Base-by-base conservation (phyloP, 2,888 invertebrate genomes). In the Trichacis sp. region DNA sequence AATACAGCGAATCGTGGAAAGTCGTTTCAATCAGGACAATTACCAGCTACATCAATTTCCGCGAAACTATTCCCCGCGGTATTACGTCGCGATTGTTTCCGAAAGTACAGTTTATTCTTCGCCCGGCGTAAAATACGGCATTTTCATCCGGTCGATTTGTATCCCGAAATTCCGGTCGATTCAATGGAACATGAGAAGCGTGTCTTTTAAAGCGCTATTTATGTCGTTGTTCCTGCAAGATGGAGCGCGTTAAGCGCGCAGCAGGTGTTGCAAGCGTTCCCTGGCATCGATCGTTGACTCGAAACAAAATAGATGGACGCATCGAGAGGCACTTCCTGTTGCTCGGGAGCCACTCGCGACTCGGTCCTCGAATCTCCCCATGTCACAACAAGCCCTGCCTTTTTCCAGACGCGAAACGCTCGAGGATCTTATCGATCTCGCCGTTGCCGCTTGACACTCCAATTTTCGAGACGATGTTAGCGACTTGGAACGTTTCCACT, bases 271-370 rank as follows among this genome's bases (percentile, higher is more conserved):
- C 29, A 9, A 12, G 4, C 11, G 45, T 12, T 45, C 20, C 9
- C 45, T 15, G 2, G 49, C 38, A 19, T 49, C 38, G 36, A 17
- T 18, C 36, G 36, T 36, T 18, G 29, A 29, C n/a, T 47, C 47
- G 47, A 12, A 12, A 29, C 47, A 29, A 47, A 47, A 47, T 29
- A 15, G 29, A 47, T 29, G 49, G 19, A 17, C 15, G 33, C 20
- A 48, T 48, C 48, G 33, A 48, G 45, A 18, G 45, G 29, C 24
- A 14, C 48, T 48, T 48, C 48, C 33, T 48, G 30, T 48, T 48
- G 15, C 33, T 48, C 48, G 20, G 48, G 17, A 48, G 15, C 15
- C 46, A 2, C 43, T 43, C 2, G 19, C 17, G 29, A 46, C 15
- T 24, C 46, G 24, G 12, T 24, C n/a, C 46, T 29, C n/a, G 24